These are phyloP conservation scores for Elgaria multicarinata DNA, from an alignment of 2,113 vertebrate genomes.

Conservation along the genomic window DNA sequence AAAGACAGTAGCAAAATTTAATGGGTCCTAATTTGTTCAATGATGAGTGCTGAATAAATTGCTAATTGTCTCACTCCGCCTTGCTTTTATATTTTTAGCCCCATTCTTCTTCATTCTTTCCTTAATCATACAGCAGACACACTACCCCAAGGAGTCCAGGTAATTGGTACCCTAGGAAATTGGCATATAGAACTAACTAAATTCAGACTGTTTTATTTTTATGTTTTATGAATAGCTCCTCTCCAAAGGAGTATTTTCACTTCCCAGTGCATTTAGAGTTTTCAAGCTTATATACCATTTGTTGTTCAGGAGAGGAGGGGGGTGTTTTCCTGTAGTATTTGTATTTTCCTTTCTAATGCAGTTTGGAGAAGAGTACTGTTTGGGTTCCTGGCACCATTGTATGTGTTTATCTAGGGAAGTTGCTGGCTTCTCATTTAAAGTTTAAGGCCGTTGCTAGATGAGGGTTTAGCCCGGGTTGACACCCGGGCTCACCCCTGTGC, in stretches of 20 bases:
- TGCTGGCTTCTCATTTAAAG: not conserved
- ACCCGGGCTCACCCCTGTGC: too few species aligned
- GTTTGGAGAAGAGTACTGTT: accelerated
- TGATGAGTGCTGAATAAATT: constrained; percentile 54
- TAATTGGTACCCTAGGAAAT: constrained; percentile 21
- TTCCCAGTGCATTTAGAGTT: not conserved
- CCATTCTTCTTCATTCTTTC: constrained; percentile 37
- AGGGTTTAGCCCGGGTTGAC: too few species aligned
- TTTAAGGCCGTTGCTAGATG: too few species aligned
- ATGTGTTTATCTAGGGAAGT: not conserved
- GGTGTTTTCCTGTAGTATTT: not conserved
- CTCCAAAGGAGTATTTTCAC: not conserved
- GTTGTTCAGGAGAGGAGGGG: not conserved
- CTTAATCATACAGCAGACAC: constrained; percentile 30
- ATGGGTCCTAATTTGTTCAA: constrained; percentile 61
- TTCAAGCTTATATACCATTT: not conserved
- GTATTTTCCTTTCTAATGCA: not conserved
- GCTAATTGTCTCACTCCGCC: constrained; percentile 48
- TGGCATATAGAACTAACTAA: constrained; percentile 5
- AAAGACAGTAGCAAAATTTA: constrained; percentile 59
- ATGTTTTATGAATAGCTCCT: constrained; percentile 11
- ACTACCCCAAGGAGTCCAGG: constrained; percentile 22
- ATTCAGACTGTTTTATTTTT: constrained; percentile 17
- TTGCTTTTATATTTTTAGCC: constrained; percentile 51
- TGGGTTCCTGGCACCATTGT: not conserved